These are phyloP conservation scores for Anthophora plumipes DNA, from an alignment of 2,888 invertebrate genomes.

Conservation along the genomic window DNA sequence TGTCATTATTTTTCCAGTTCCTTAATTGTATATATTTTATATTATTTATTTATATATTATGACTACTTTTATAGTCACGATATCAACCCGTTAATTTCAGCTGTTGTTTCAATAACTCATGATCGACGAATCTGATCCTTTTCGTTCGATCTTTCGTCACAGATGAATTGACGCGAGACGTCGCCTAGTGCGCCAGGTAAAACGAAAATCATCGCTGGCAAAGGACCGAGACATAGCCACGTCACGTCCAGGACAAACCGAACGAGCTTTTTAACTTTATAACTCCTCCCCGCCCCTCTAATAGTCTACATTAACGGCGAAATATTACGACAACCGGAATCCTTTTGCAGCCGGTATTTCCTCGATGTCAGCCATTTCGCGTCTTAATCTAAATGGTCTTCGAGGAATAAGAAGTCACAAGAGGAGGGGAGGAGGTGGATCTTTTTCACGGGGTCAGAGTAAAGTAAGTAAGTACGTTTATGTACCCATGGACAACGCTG, in stretches of 20 bases:
- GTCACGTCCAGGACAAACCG: constrained; percentile 8
- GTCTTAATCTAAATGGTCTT: constrained; percentile 30
- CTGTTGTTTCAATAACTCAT: too few relatives aligned
- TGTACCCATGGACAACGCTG: background rate
- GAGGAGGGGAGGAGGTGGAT: background rate
- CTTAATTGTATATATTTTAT: too few relatives aligned
- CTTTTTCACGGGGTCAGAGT: background rate
- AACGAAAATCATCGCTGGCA: constrained; percentile 56
- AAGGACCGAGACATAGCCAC: background rate
- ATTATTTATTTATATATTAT: too few relatives aligned
- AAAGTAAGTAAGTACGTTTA: too few relatives aligned
- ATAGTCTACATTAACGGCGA: constrained; percentile 47
- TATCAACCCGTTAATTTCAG: too few relatives aligned
- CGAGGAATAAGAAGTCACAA: constrained; percentile 3
- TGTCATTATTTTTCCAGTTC: too few relatives aligned
- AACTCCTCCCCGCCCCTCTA: constrained; percentile 11
- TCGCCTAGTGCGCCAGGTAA: constrained; percentile 32
- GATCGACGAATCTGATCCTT: too few relatives aligned
- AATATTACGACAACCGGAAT: constrained; percentile 47
- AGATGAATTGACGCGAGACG: constrained; percentile 49
- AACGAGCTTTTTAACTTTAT: constrained; percentile 42
- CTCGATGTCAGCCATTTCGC: constrained; percentile 4
- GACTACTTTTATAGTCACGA: too few relatives aligned
- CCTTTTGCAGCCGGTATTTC: constrained; percentile 22
- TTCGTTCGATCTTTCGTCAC: background rate